phyloP scores from a whole-genome alignment of 2,797 vertebrate genomes.

The Crenuchus spilurus region DNA sequence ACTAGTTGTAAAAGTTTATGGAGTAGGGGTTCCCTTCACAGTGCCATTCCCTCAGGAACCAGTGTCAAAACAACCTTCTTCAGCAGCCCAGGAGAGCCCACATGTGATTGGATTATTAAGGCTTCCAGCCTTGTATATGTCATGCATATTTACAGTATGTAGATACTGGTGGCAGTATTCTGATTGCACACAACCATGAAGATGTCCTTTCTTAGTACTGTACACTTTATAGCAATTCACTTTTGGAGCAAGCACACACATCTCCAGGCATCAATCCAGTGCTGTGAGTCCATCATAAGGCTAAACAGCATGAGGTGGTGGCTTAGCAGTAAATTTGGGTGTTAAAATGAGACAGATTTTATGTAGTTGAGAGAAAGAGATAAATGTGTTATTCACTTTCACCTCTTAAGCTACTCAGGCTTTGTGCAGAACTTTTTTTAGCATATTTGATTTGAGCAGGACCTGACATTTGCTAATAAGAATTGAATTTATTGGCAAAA shows the following conservation, averaged over 20 bases:
- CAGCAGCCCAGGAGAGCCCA: neutral
- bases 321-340: conserved; percentile 27
- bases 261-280: neutral
- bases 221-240: neutral
- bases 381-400: neutral
- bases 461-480: too few relatives aligned
- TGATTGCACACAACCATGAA: neutral
- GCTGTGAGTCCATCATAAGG: neutral
- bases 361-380: neutral
- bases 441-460: neutral
- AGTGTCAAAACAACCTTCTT: conserved; percentile 4
- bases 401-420: neutral
- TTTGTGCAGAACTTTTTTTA: too few relatives aligned
- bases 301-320: neutral
- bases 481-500: too few relatives aligned
- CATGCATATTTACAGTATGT: neutral
- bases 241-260: neutral
- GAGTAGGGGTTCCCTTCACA: conserved; percentile 21
- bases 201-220: neutral
- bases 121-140: neutral
- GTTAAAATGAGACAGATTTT: conserved; percentile 38
- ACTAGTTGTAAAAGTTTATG: conserved; percentile 47
- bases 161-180: neutral
- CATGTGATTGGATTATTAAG: neutral
- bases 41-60: conserved; percentile 14